These are phyloP conservation scores for Eupelmus urozonus DNA, from an alignment of 2,888 invertebrate genomes.

Conservation along the genomic window DNA sequence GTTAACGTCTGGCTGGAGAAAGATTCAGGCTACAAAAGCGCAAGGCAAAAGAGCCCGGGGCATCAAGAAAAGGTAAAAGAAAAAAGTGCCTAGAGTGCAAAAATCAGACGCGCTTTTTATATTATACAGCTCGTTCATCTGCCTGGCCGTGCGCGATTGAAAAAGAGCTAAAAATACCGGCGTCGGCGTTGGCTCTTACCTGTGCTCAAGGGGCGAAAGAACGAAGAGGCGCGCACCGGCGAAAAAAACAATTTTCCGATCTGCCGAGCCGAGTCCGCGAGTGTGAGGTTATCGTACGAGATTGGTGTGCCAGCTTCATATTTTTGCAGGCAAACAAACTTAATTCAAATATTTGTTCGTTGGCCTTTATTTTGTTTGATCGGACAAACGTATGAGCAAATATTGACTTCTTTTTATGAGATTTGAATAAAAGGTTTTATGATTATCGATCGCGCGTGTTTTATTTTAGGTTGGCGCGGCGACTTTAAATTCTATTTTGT, in stretches of 20 bases:
- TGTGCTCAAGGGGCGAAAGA: neutral
- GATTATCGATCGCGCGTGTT: neutral
- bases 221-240: neutral
- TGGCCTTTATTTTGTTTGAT: conserved; percentile 6
- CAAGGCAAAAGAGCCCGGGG: too few species aligned
- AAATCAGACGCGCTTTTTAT: conserved; percentile 27
- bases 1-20: conserved; percentile 11
- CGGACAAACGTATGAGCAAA: neutral
- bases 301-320: neutral
- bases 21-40: neutral
- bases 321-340: conserved; percentile 10
- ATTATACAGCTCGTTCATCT: conserved; percentile 24
- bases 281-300: conserved; percentile 18
- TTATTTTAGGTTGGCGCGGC: too few species aligned
- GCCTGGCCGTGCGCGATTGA: conserved; percentile 20
- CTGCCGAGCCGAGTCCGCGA: conserved; percentile 13
- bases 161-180: conserved; percentile 31
- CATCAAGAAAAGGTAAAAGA: neutral
- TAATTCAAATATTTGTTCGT: neutral
- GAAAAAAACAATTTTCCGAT: conserved; percentile 46
- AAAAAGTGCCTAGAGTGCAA: neutral
- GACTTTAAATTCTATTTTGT: too few species aligned
- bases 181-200: neutral
- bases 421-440: neutral
- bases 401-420: neutral